A percentile compares a stretch with the other conserved stretches of the same genome.
phyloP scores from a whole-genome alignment of 1,140 invertebrate species.

The Chelonus insularis region DNA sequence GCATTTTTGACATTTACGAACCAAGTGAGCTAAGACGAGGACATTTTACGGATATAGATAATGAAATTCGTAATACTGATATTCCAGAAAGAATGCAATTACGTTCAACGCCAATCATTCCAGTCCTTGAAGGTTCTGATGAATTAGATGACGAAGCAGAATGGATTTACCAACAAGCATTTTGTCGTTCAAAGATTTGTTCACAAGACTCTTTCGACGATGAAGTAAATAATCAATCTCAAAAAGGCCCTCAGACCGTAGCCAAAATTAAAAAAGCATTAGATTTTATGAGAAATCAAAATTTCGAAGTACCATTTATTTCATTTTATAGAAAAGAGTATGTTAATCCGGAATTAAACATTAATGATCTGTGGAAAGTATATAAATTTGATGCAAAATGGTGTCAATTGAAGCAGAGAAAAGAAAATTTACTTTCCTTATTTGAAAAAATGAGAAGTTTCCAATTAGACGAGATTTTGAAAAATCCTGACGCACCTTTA shows the following conservation, averaged over 20 bases:
- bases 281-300: conserved; percentile 94
- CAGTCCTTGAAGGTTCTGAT: conserved; percentile 78
- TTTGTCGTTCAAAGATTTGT: conserved; percentile 80
- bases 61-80: conserved; percentile 87
- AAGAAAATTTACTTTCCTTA: conserved; percentile 78
- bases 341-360: conserved; percentile 90
- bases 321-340: conserved; percentile 99
- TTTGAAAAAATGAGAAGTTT: conserved; percentile 93
- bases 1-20: conserved; percentile 94
- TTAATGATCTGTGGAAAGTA: conserved; percentile 96
- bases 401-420: conserved; percentile 87
- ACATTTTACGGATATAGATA: conserved; percentile 93
- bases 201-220: conserved; percentile 62
- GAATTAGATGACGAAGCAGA: conserved; percentile 94
- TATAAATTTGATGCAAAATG: conserved; percentile 97
- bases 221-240: conserved; percentile 52
- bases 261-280: conserved; percentile 92
- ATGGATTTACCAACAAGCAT: conserved; percentile 96
- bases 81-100: conserved; percentile 92
- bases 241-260: conserved; percentile 69
- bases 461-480: conserved; percentile 84
- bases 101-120: conserved; percentile 80
- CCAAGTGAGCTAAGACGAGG: conserved; percentile 94
- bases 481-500: conserved; percentile 81
- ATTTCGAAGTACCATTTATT: conserved; percentile 96